A percentile compares a stretch with the other conserved stretches of the same genome.
Evolutionary conservation across 92 coral and sea anemone genomes (phyloP).

Genomic region (Siderastrea radians): DNA sequence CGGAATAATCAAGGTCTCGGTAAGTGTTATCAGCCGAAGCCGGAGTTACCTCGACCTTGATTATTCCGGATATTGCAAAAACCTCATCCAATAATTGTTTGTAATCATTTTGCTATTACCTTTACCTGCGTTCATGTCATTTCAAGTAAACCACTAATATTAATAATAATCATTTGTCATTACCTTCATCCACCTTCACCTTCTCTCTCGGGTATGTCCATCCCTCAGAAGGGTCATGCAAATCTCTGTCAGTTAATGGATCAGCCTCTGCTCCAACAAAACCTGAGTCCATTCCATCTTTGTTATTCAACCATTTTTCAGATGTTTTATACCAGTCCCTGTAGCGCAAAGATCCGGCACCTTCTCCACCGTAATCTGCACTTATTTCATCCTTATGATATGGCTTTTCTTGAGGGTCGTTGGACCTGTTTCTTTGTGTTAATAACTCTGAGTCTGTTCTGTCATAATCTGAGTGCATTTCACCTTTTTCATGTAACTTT

Average conservation of each 20-base stretch:
- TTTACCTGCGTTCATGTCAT: too few relatives aligned
- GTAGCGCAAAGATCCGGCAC: background rate
- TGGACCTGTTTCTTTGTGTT: too few relatives aligned
- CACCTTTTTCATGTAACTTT: background rate
- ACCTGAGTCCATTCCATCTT: background rate
- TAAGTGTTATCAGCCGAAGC: too few relatives aligned
- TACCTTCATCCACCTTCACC: background rate
- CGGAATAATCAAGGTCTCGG: too few relatives aligned
- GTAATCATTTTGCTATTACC: too few relatives aligned
- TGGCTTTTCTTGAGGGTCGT: too few relatives aligned
- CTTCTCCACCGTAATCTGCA: background rate
- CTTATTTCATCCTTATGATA: background rate
- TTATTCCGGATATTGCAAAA: too few relatives aligned
- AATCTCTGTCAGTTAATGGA: background rate
- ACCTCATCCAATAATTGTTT: too few relatives aligned
- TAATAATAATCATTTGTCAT: background rate
- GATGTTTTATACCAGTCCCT: background rate
- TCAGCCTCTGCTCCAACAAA: background rate
- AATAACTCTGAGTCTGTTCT: background rate
- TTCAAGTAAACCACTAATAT: too few relatives aligned
- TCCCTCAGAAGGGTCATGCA: background rate
- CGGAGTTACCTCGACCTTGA: too few relatives aligned
- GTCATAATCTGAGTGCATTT: background rate
- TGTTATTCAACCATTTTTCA: background rate
- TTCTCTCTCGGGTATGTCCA: background rate